phyloP scores from a whole-genome alignment of 2,113 vertebrate species.

The Atlantisia rogersi region DNA sequence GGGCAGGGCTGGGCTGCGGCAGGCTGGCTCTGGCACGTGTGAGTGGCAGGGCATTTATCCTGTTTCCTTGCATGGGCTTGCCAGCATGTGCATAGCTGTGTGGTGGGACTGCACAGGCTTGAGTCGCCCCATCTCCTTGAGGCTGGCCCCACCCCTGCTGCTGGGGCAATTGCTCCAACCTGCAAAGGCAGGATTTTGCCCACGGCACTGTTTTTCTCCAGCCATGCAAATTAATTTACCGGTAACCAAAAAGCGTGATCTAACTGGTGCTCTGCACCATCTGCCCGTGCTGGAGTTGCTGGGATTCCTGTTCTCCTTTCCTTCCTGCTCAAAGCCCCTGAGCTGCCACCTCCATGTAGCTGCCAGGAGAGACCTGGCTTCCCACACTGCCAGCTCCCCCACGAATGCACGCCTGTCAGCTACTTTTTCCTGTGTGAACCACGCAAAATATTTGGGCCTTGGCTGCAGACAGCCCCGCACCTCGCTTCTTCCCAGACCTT shows the following conservation, averaged over 20 bases:
- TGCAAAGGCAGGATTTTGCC: conserved; percentile 38
- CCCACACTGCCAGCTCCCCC: fast-evolving
- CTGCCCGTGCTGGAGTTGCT: not conserved
- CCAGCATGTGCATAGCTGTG: not conserved
- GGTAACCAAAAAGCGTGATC: not conserved
- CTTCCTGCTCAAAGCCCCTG: not conserved
- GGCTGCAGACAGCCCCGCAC: not conserved
- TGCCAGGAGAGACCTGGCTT: not conserved
- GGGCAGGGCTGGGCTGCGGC: not conserved
- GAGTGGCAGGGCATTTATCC: not conserved
- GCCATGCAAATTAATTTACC: conserved; percentile 18
- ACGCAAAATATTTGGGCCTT: not conserved
- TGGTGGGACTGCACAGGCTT: not conserved
- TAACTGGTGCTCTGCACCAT: not conserved
- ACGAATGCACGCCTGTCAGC: not conserved
- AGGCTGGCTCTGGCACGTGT: not conserved
- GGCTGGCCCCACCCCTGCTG: not conserved
- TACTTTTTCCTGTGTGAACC: not conserved
- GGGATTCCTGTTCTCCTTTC: not conserved
- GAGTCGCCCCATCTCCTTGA: not conserved
- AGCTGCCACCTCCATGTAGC: not conserved
- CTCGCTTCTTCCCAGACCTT: not conserved
- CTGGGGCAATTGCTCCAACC: not conserved
- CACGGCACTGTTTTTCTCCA: not conserved
- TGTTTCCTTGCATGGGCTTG: not conserved